Evolutionary conservation across 2,888 invertebrate genomes (phyloP), one percentile per base, ranked within the genome.

Genomic region (Pandemis cinnamomeana): DNA sequence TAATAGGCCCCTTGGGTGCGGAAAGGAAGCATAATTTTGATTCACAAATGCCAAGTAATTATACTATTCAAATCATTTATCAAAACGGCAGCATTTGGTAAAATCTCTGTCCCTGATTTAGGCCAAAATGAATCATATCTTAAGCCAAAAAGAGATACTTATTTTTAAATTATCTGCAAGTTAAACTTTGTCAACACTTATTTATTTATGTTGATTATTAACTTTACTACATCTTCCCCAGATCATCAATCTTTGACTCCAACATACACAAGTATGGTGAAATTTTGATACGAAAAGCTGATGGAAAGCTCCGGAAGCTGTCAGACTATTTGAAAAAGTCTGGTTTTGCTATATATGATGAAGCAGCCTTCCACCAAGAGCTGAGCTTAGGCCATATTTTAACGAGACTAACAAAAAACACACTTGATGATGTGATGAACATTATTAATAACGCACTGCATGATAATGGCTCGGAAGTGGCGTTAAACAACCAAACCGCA

Each of bases 191-290:
- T 36, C 27, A 36, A 36, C 27, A 36, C 27, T 36, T 2, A 36
- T 20, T 20, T 46, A 10, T 0, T 46, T 46, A 46, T 48, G 13
- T 48, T 48, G 48, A 48, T n/a, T 27, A 11, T 27, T 27, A 27
- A 11, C 8, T 27, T 11, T 27, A 10, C 11, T 27, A n/a, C 53
- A 8, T 55, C 85, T 55, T 86, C 51, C 84, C 27, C 83, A 92
- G 92, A 73, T 78, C 81, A n/a, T 88, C 93, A 4, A 87, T 92
- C 58, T 92, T 93, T 67, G 86, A 90, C 64, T 83, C 87, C 67
- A 91, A 88, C 75, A 80, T 87, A 8, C 91, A 92, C 77, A 90
- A 89, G 81, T 93, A 86, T 80, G 93, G 93, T 0, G 90, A 92
- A n/a, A 70, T 93, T 41, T 76, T 83, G 0, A 75, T 89, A 5